Evolutionary conservation across 2,888 invertebrate genomes (phyloP).

Genomic region (Metalampra italica): DNA sequence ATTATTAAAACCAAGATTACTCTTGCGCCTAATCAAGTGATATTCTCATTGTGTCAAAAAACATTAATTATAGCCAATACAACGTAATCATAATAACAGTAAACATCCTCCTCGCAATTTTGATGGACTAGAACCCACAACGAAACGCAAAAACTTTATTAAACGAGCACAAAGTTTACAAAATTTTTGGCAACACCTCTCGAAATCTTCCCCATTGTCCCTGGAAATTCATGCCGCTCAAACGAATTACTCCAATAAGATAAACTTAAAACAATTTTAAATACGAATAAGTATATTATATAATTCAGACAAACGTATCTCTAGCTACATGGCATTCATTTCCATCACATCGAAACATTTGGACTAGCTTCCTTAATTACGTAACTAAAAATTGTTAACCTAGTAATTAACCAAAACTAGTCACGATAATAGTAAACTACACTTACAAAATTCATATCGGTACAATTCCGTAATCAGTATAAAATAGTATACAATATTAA

Average conservation of each 20-base stretch:
- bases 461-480: conserved; percentile 43
- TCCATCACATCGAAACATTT: conserved; percentile 73
- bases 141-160: conserved; percentile 44
- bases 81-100: conserved; percentile 40
- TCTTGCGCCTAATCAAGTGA: conserved; percentile 46
- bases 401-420: conserved; percentile 75
- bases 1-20: conserved; percentile 61
- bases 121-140: conserved; percentile 76
- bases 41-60: conserved; percentile 42
- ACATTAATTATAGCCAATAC: conserved; percentile 50
- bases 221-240: conserved; percentile 26
- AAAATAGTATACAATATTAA: conserved; percentile 48
- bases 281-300: conserved; percentile 2
- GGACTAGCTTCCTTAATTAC: conserved; percentile 77
- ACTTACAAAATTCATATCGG: conserved; percentile 47
- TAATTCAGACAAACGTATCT: conserved; percentile 26
- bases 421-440: conserved; percentile 54
- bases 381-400: conserved; percentile 57
- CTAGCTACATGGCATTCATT: conserved; percentile 68
- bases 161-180: conserved; percentile 39
- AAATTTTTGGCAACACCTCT: conserved; percentile 51
- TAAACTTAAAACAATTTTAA: conserved; percentile 1
- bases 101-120: conserved; percentile 59
- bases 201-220: conserved; percentile 23
- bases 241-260: conserved; percentile 2